Conservation (phyloP, 2,113 vertebrate species). For the Perccottus glenii region DNA sequence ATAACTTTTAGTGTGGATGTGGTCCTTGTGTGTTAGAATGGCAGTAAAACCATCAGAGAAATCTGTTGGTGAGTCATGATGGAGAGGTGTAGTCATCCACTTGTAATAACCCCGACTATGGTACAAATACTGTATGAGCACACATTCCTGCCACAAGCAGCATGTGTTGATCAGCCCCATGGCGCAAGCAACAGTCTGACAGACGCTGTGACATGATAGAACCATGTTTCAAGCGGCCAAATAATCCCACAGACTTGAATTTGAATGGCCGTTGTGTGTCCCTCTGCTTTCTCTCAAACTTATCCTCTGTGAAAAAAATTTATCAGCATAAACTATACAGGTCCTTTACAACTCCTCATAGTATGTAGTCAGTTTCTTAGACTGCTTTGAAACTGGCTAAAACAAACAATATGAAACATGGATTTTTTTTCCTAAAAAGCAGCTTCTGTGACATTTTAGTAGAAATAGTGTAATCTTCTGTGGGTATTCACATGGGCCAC, state of each 20-base stretch:
- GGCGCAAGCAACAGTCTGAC: constrained; percentile 43
- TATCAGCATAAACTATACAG: background rate
- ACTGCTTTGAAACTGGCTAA: no score
- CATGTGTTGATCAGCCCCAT: constrained; percentile 41
- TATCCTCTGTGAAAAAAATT: background rate
- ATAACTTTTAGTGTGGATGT: constrained; percentile 34
- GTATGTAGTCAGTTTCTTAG: no score
- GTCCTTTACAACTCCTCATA: background rate
- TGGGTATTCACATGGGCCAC: constrained; percentile 22
- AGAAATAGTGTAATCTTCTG: constrained; percentile 30
- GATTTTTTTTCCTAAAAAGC: background rate
- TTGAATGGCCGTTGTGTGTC: background rate
- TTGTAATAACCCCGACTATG: constrained; percentile 53
- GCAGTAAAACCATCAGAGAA: constrained; percentile 54
- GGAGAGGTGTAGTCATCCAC: constrained; percentile 70
- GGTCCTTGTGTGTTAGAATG: constrained; percentile 31
- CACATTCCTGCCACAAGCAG: constrained; percentile 35
- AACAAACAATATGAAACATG: background rate
- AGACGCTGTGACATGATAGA: constrained; percentile 26
- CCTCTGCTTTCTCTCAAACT: constrained; percentile 1
- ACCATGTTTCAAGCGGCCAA: constrained; percentile 18
- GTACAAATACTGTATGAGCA: constrained; percentile 24
- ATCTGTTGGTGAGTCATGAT: constrained; percentile 70
- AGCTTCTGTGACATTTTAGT: constrained; percentile 19
- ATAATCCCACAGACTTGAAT: constrained; percentile 22